Conservation (phyloP, 2,888 invertebrate species). For the Yponomeuta sedellus region DNA sequence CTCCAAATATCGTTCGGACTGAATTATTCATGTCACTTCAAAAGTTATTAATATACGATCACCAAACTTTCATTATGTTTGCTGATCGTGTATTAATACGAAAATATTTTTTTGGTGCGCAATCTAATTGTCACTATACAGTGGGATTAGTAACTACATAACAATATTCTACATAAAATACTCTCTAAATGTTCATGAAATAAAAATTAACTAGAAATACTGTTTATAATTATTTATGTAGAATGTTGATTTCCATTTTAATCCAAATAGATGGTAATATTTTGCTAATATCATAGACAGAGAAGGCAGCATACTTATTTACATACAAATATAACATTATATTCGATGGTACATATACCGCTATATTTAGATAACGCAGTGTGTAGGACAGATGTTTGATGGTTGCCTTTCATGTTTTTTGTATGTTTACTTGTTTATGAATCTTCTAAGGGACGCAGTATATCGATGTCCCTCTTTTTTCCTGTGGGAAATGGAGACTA, state of each 20-base stretch:
- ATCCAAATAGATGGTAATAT: conserved; percentile 55
- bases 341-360: conserved; percentile 33
- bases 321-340: conserved; percentile 27
- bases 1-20: no score
- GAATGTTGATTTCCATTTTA: conserved; percentile 18
- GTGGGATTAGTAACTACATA: no score
- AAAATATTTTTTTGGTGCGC: no score
- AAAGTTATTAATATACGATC: no score
- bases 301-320: conserved; percentile 55
- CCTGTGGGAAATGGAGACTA: not conserved
- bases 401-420: conserved; percentile 48
- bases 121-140: no score
- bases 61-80: no score
- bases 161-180: conserved; percentile 17
- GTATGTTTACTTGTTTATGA: conserved; percentile 22
- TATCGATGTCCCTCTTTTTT: not conserved
- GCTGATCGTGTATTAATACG: no score
- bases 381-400: conserved; percentile 37
- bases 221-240: not conserved
- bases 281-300: conserved; percentile 64
- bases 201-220: conserved; percentile 4
- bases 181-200: conserved; percentile 25
- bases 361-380: conserved; percentile 35
- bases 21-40: no score
- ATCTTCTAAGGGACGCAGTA: conserved; percentile 17